Base-by-base conservation (phyloP, 2,888 invertebrate species). In the Epicampocera succincta region DNA sequence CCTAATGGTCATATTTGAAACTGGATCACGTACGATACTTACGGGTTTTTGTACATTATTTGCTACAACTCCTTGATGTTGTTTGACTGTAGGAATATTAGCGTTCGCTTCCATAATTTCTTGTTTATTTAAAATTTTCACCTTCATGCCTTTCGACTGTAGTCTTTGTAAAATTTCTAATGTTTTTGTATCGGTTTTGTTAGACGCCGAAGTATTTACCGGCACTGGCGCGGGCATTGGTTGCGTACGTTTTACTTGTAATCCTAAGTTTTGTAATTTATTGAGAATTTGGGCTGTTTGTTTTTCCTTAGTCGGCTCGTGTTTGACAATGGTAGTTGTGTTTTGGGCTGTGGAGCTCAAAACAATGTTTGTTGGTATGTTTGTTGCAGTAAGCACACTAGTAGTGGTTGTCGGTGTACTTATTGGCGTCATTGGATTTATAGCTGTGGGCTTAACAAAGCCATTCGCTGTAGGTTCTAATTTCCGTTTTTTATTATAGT, bases 121-220 rank as follows among this genome's bases (percentile, higher is more conserved):
- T 52, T 78, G 60, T 44, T 82, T 82, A 66, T 80, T 83, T 61
- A 84, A 48, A 6, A 84, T 75, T 58, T 85, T 85, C 3, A 85
- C 85, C 63, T 85, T 74, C 61, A 89, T 88, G 8, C 89, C 89
- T 61, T 89, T 88, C 0, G 88, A 89, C 69, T 89, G 87, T 21
- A 89, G 71, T 74, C 88, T 89, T 1, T 87, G 86, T 78, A 89
- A 82, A 13, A 89, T 84, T 25, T 88, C 83, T 72, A 85, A 68
- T 6, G 85, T 83, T 54, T 83, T 76, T 4, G 72, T 80, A 13
- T 80, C 73, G 9, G 73, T 80, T 25, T 65, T 66, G n/a, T 58
- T 83, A 17, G 13, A 15, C 21, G 48, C 84, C 66, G 60, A 78
- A 75, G 15, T 13, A n/a, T 79, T 85, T 52, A 84, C 69, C 2